Conservation (phyloP, 2,888 invertebrate genomes). For the Drosophila nr. fundita region DNA sequence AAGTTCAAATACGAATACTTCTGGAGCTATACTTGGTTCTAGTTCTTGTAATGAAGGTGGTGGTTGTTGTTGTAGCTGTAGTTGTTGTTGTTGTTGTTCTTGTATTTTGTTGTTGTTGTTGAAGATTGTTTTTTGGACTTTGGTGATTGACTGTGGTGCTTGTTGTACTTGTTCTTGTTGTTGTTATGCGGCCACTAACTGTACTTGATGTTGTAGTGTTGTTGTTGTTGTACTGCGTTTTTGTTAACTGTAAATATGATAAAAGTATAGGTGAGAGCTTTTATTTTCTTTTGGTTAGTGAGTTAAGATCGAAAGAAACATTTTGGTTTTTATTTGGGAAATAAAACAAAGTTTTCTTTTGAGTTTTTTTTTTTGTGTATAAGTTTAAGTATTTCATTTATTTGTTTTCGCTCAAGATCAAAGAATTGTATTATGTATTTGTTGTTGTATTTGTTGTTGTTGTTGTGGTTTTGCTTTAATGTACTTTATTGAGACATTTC, state of each 20-base stretch:
- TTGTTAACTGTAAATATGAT: conserved; percentile 74
- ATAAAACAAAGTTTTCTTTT: conserved; percentile 75
- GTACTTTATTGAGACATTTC: conserved; percentile 56
- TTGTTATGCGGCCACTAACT: conserved; percentile 73
- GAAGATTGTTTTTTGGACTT: conserved; percentile 28
- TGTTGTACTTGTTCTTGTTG: conserved; percentile 55
- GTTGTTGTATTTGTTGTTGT: conserved; percentile 65
- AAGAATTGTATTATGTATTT: conserved; percentile 75
- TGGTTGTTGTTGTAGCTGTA: conserved; percentile 14
- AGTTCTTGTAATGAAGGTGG: conserved; percentile 53
- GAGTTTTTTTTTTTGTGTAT: conserved; percentile 75
- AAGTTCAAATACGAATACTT: conserved; percentile 20
- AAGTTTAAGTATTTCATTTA: conserved; percentile 78
- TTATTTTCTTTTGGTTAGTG: conserved; percentile 20
- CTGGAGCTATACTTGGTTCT: conserved; percentile 36
- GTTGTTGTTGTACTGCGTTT: conserved; percentile 58
- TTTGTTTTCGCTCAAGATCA: conserved; percentile 79
- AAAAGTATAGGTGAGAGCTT: conserved; percentile 75
- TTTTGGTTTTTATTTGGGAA: conserved; percentile 44
- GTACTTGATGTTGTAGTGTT: conserved; percentile 61
- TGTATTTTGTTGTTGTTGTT: conserved; percentile 42
- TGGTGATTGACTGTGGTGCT: conserved; percentile 45
- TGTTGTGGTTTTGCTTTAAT: conserved; percentile 57
- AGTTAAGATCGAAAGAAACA: conserved; percentile 42
- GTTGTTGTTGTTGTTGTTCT: conserved; percentile 30